A percentile compares a stretch with the other conserved stretches of the same genome.
Conservation (phyloP, 2,888 invertebrate species). For the Gnatocerus cornutus region DNA sequence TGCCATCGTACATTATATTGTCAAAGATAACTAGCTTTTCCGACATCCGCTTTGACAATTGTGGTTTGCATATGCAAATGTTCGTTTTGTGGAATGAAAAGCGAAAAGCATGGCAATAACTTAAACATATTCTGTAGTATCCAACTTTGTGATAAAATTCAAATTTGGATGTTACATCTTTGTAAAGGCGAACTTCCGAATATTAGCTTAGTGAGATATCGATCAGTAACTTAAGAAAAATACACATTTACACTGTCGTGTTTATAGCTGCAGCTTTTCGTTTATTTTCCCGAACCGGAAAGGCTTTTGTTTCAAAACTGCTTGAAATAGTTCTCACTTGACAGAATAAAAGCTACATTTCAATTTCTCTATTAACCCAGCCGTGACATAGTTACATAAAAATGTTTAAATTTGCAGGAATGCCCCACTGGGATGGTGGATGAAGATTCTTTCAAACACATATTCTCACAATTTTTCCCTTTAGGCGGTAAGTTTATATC, state of each 20-base stretch:
- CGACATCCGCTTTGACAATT: constrained; percentile 41
- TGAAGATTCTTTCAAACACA: constrained; percentile 90
- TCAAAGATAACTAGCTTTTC: constrained; percentile 29
- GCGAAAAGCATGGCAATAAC: constrained; percentile 18
- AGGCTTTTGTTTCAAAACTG: background rate
- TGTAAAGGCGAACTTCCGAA: constrained; percentile 19
- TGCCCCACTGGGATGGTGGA: constrained; percentile 91
- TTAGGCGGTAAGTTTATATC: constrained; percentile 82
- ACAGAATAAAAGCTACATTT: background rate
- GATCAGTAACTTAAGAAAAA: constrained; percentile 3
- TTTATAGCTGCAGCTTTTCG: background rate
- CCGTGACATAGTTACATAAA: background rate
- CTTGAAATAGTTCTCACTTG: background rate
- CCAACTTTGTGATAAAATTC: constrained; percentile 39
- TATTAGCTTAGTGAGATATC: constrained; percentile 16
- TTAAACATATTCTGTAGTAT: constrained; percentile 31
- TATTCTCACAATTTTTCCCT: constrained; percentile 92
- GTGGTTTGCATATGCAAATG: constrained; percentile 43
- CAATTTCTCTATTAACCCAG: background rate
- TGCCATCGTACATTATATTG: constrained; percentile 5
- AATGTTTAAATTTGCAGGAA: constrained; percentile 74
- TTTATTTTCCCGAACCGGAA: background rate
- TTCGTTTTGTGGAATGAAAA: constrained; percentile 38
- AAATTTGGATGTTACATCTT: constrained; percentile 35
- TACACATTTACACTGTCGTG: background rate